Base-by-base conservation (phyloP, 1,140 invertebrate genomes). In the Bradysia coprophila region DNA sequence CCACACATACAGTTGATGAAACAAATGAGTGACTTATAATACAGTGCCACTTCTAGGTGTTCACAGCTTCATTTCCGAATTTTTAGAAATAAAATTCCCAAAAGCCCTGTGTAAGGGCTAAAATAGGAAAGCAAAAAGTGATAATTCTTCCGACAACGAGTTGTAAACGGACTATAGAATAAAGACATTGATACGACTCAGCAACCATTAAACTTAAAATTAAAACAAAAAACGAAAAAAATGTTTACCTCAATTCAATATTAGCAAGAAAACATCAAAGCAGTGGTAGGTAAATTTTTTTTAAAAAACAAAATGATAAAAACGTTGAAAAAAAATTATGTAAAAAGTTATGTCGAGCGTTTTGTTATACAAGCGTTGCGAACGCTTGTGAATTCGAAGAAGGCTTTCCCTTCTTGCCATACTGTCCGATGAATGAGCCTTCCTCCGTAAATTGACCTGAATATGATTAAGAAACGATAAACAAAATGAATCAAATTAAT, bases 401-500 rank as follows among this genome's bases (percentile, higher is more conserved):
- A 20, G 5, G 13, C 21, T 28, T 69, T 59, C 76, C 71, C 59
- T 81, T 78, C 53, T 79, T 75, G 51, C 86, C 86, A 69, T 91
- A 93, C 64, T 88, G 84, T 51, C 92, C 91, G 68, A 97, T 96
- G 72, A 97, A 97, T 50, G 91, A 95, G 49, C 92, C 93, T 68
- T 97, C 92, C 72, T 97, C 93, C 71, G 91, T 94, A 82, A 96
- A 88, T 65, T 84, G 85, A 67, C 81, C 78, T 49, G 55, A 53
- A 54, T 52, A 49, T 57, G 54, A 41, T 43, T 49, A 50, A 49
- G 41, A 42, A 50, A 52, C 48, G 46, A 54, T 39, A 36, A 42
- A 41, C 46, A 45, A 47, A 45, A 38, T 15, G 45, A 49, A 46
- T 36, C 3, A 38, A 34, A 45, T 40, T 36, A 41, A 42, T 10